Evolutionary conservation across 2,113 vertebrate species (phyloP).

Genomic region (Scatophagus argus): DNA sequence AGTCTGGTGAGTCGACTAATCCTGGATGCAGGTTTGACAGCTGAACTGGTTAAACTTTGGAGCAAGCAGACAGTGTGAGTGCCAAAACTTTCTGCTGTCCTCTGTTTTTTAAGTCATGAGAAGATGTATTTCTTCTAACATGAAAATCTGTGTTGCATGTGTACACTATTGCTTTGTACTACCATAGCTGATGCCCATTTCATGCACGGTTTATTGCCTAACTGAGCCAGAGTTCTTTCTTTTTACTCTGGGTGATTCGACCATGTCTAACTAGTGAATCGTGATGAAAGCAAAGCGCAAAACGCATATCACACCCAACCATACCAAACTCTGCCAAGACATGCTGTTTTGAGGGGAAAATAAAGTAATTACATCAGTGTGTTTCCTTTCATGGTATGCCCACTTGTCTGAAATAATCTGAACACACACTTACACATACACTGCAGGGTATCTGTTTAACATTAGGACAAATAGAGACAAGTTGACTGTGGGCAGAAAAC

Average conservation of each 20-base stretch:
- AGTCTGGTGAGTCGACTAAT: conserved; percentile 92
- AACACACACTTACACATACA: conserved; percentile 33
- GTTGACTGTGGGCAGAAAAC: conserved; percentile 33
- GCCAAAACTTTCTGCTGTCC: conserved; percentile 8
- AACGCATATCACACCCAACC: conserved; percentile 51
- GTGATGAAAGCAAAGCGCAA: conserved; percentile 59
- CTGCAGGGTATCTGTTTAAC: conserved; percentile 57
- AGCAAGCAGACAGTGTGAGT: conserved; percentile 91
- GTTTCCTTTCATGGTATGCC: conserved; percentile 55
- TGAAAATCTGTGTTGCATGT: conserved; percentile 29
- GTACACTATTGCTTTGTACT: conserved; percentile 5
- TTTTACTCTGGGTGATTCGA: conserved; percentile 45
- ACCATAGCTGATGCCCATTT: conserved; percentile 27
- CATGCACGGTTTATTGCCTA: conserved; percentile 37
- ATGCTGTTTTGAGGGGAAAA: conserved; percentile 47
- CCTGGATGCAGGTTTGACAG: conserved; percentile 94
- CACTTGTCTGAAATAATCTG: conserved; percentile 57
- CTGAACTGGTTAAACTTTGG: conserved; percentile 92
- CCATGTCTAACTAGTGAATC: conserved; percentile 45
- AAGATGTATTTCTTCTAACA: background rate
- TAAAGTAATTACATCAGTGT: conserved; percentile 59
- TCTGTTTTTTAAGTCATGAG: conserved; percentile 4
- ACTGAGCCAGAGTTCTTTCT: conserved; percentile 33
- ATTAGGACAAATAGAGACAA: conserved; percentile 53
- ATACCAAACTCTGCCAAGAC: conserved; percentile 50